Conservation (phyloP, 2,113 vertebrate genomes). For the Bufo gargarizans region DNA sequence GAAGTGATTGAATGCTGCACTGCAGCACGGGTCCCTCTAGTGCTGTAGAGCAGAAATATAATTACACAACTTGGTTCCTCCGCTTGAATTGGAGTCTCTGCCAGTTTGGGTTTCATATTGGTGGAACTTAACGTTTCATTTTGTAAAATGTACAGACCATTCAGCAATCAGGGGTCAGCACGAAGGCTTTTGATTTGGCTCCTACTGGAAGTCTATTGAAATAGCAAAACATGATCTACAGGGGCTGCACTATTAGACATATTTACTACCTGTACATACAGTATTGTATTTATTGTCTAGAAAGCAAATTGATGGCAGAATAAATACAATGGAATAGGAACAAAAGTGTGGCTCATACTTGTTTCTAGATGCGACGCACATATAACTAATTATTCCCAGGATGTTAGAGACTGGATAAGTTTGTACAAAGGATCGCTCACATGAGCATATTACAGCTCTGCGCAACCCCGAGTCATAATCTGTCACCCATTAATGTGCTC, state of each 20-base stretch:
- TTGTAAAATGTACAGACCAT: not conserved
- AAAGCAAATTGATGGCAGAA: not conserved
- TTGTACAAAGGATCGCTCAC: too few species aligned
- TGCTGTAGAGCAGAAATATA: constrained; percentile 54
- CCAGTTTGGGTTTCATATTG: constrained; percentile 36
- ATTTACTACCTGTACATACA: not conserved
- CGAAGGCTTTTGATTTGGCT: not conserved
- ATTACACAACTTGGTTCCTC: constrained; percentile 51
- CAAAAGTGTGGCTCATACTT: not conserved
- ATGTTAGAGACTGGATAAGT: too few species aligned
- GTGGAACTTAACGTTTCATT: constrained; percentile 12
- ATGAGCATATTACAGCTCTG: too few species aligned
- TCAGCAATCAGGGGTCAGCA: constrained; percentile 10
- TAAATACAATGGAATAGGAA: not conserved
- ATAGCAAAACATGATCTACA: not conserved
- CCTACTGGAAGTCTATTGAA: not conserved
- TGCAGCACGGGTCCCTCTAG: constrained; percentile 56
- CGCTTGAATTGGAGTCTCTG: constrained; percentile 25
- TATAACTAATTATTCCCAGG: too few species aligned
- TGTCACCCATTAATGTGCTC: too few species aligned
- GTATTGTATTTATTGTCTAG: not conserved
- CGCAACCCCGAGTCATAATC: too few species aligned
- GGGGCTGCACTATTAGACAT: not conserved
- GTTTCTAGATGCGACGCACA: not conserved
- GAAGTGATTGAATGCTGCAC: constrained; percentile 50